Evolutionary conservation across 2,113 vertebrate genomes (phyloP).

Genomic region (Apteryx mantelli): DNA sequence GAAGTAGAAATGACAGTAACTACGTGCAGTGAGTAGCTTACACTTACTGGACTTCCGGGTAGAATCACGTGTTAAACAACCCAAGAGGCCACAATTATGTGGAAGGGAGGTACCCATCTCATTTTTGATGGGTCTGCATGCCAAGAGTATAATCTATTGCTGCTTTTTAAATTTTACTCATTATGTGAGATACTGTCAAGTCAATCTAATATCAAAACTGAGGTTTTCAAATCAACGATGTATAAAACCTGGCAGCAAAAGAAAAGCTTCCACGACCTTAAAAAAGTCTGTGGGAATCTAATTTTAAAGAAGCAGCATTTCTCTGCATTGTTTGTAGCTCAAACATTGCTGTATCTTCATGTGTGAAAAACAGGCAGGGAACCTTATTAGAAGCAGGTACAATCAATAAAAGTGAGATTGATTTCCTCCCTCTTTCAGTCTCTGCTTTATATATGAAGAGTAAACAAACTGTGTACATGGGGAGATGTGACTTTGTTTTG

Average conservation of each 20-base stretch:
- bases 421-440: background rate
- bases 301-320: constrained; percentile 39
- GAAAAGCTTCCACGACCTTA: background rate
- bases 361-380: background rate
- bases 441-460: background rate
- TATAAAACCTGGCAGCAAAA: constrained; percentile 10
- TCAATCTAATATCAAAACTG: constrained; percentile 13
- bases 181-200: constrained; percentile 21
- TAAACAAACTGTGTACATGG: background rate
- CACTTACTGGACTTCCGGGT: background rate
- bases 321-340: background rate
- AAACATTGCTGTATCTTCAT: background rate
- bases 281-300: background rate
- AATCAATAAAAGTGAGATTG: constrained; percentile 29
- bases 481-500: background rate
- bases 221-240: background rate
- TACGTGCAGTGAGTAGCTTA: background rate
- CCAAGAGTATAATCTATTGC: background rate
- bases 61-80: background rate
- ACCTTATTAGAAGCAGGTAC: background rate
- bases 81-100: background rate
- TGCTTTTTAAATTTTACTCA: constrained; percentile 7
- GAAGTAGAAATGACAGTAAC: background rate
- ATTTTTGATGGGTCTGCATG: background rate
- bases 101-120: background rate